These are phyloP conservation scores for Bombyx mandarina DNA, from an alignment of 1,140 invertebrate species.

Conservation along the genomic window DNA sequence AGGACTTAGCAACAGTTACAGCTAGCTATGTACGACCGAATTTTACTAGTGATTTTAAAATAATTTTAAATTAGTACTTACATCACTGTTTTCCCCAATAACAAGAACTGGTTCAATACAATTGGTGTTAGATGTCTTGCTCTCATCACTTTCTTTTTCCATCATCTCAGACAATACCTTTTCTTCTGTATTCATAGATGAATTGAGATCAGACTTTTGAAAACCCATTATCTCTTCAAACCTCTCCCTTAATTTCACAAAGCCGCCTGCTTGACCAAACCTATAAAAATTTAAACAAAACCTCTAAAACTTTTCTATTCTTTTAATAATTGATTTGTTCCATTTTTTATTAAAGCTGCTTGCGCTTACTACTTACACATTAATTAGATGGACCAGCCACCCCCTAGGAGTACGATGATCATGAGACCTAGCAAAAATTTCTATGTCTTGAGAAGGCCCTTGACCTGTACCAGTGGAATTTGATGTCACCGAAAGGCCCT, in stretches of 20 bases:
- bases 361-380: constrained; percentile 72
- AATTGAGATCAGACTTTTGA: constrained; percentile 55
- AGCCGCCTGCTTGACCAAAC: constrained; percentile 92
- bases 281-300: constrained; percentile 40
- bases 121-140: constrained; percentile 28
- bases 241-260: constrained; percentile 88
- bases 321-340: no score
- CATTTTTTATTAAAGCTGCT: no score
- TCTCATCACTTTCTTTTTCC: constrained; percentile 48
- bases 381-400: constrained; percentile 97
- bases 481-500: constrained; percentile 77
- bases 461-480: constrained; percentile 28
- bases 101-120: constrained; percentile 36
- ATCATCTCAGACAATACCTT: constrained; percentile 59
- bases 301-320: neutral
- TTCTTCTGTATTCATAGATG: constrained; percentile 53
- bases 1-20: no score
- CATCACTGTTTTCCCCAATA: constrained; percentile 44
- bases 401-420: constrained; percentile 86
- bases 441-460: constrained; percentile 56
- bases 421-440: constrained; percentile 85
- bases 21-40: no score
- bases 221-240: constrained; percentile 77
- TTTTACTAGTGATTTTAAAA: no score
- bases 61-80: constrained; percentile 20